A percentile compares a stretch with the other conserved stretches of the same genome.
These are phyloP conservation scores for Lucilia cuprina DNA, from an alignment of 1,140 invertebrate species.

Conservation along the genomic window DNA sequence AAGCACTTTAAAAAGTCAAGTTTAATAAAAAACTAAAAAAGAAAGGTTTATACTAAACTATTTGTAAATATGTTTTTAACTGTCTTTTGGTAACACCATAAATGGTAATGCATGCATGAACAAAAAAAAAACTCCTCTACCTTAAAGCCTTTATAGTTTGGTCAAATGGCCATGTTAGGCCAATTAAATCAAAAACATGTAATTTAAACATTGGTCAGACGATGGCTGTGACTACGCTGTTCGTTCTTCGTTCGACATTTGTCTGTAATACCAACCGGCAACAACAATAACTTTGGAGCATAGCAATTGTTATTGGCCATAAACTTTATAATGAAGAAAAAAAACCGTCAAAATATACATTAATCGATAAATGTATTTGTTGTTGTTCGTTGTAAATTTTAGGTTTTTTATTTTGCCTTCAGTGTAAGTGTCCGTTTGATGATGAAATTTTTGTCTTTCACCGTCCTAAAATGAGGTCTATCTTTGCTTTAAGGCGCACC, in stretches of 20 bases:
- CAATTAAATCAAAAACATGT: constrained; percentile 3
- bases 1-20: neutral
- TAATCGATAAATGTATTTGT: neutral
- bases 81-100: neutral
- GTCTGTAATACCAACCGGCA: neutral
- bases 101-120: neutral
- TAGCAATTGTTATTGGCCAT: neutral
- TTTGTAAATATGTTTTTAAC: neutral
- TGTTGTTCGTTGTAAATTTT: too few species aligned
- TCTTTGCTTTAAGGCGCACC: neutral
- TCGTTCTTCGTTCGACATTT: too few species aligned
- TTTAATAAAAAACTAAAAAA: neutral
- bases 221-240: neutral
- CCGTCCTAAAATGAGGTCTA: constrained; percentile 15
- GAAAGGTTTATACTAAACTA: neutral
- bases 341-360: neutral
- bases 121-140: neutral
- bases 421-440: neutral
- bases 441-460: neutral
- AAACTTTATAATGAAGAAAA: neutral
- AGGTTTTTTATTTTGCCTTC: neutral
- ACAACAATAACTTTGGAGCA: neutral
- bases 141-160: neutral
- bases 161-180: constrained; percentile 19
- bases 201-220: constrained; percentile 1